Percentiles rank a stretch among this genome's conserved stretches.
phyloP scores from a whole-genome alignment of 2,888 invertebrate species.

The Spodoptera picta region DNA sequence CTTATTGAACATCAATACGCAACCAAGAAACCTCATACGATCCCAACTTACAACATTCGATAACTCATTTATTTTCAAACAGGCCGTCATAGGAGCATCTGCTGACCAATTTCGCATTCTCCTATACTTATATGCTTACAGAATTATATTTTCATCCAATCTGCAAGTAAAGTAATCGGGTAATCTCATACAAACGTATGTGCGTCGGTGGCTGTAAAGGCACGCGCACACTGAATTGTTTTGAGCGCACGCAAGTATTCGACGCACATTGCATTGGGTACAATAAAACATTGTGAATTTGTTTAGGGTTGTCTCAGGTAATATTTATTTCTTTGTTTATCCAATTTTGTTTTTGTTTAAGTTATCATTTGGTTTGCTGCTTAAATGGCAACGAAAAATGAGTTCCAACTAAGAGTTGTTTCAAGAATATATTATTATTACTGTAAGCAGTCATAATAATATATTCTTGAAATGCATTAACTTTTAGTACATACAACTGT shows the following conservation, averaged over 20 bases:
- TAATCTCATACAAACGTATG: slow-evolving; percentile 70
- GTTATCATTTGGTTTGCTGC: too few species aligned
- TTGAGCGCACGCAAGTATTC: slow-evolving; percentile 77
- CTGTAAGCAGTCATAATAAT: too few species aligned
- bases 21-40: not conserved
- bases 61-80: slow-evolving; percentile 37
- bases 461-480: too few species aligned
- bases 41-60: not conserved
- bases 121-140: slow-evolving; percentile 34
- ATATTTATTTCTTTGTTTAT: not conserved
- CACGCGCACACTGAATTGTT: slow-evolving; percentile 80
- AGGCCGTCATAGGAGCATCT: slow-evolving; percentile 19
- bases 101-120: slow-evolving; percentile 30
- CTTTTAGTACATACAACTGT: too few species aligned
- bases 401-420: too few species aligned
- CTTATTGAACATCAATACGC: too few species aligned
- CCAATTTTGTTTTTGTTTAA: too few species aligned
- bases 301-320: slow-evolving; percentile 60
- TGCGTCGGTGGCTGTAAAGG: slow-evolving; percentile 62
- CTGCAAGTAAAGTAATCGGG: slow-evolving; percentile 75
- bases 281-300: slow-evolving; percentile 76
- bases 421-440: too few species aligned
- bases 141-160: slow-evolving; percentile 69
- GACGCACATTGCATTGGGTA: slow-evolving; percentile 70
- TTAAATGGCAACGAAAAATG: too few species aligned